Conservation (phyloP, 2,113 vertebrate species). For the Clarias magur region DNA sequence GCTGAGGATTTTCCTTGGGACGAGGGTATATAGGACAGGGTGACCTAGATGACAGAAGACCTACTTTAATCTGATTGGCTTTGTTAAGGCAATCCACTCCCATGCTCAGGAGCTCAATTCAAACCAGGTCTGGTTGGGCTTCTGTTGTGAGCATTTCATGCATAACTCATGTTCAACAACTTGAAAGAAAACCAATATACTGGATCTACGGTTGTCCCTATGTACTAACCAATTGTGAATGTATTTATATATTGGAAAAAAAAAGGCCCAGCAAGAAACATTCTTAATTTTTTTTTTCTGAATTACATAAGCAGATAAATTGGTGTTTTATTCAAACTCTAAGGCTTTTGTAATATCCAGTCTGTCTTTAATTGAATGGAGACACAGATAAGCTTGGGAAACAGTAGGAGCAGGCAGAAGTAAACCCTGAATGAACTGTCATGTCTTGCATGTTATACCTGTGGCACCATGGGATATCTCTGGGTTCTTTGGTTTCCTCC, state of each 20-base stretch:
- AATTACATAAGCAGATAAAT: not conserved
- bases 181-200: not conserved
- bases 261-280: no score
- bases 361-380: not conserved
- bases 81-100: conserved; percentile 47
- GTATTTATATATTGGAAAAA: no score
- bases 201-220: not conserved
- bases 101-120: conserved; percentile 42
- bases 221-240: no score
- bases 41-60: conserved; percentile 63
- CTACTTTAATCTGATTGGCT: conserved; percentile 66
- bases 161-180: not conserved
- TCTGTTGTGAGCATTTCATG: conserved; percentile 19
- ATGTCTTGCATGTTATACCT: not conserved
- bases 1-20: conserved; percentile 57
- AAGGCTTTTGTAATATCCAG: not conserved
- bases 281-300: not conserved
- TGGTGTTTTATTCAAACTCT: not conserved
- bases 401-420: not conserved
- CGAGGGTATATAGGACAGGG: conserved; percentile 60
- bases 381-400: not conserved
- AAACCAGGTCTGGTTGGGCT: conserved; percentile 52
- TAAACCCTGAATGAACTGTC: not conserved
- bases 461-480: not conserved
- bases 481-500: not conserved